Evolutionary conservation across 2,113 vertebrate genomes (phyloP).

Genomic region (Coptodon bakossiorum): DNA sequence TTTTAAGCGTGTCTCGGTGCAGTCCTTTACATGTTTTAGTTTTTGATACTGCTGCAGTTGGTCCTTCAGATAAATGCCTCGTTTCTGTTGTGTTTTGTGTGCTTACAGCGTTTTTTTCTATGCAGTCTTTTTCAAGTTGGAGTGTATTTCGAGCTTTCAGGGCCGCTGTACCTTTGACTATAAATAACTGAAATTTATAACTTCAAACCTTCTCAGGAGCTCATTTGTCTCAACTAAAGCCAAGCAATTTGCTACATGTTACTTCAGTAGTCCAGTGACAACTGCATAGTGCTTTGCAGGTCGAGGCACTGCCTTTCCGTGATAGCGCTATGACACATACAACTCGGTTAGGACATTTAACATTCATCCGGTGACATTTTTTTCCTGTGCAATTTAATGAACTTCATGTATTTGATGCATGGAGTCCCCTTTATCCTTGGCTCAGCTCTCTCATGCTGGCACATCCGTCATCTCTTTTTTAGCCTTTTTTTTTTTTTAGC

Average conservation of each 20-base stretch:
- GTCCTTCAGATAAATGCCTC: neutral
- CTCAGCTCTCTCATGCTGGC: neutral
- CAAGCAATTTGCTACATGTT: neutral
- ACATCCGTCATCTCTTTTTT: neutral
- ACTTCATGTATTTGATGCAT: neutral
- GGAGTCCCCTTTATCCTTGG: neutral
- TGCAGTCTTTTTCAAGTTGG: neutral
- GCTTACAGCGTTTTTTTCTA: neutral
- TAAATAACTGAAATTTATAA: neutral
- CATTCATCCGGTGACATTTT: neutral
- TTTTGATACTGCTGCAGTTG: neutral
- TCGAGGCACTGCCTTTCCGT: neutral
- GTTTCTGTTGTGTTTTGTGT: neutral
- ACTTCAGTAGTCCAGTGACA: neutral
- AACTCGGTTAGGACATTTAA: neutral
- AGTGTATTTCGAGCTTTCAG: neutral
- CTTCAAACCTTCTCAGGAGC: neutral
- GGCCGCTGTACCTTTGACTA: neutral
- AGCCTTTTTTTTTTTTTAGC: neutral
- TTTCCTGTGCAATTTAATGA: neutral
- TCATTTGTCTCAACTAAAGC: neutral
- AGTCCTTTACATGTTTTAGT: neutral
- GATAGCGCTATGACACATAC: neutral
- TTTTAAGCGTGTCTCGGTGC: neutral
- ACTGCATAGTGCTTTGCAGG: neutral